phyloP scores from a whole-genome alignment of 2,113 vertebrate genomes.

The Corythaixoides concolor region DNA sequence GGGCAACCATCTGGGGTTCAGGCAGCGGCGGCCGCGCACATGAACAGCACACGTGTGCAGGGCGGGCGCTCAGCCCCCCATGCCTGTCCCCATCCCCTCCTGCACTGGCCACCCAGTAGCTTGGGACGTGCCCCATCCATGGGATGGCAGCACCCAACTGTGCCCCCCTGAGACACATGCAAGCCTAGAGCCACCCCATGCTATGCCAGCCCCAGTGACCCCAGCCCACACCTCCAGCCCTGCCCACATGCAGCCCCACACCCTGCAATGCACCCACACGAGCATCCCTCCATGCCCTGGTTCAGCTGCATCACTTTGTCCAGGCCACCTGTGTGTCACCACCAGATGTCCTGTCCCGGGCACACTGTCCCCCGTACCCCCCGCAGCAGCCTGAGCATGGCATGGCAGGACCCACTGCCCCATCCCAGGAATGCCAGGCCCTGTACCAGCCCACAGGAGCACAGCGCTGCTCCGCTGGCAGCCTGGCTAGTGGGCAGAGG shows the following conservation, averaged over 20 bases:
- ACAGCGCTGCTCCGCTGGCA: background rate
- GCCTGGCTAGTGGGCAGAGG: background rate
- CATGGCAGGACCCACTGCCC: accelerated
- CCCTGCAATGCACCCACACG: background rate
- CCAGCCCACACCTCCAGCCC: background rate
- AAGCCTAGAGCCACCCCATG: background rate
- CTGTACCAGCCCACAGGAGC: background rate
- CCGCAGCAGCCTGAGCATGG: background rate
- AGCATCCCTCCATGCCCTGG: background rate
- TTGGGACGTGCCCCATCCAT: background rate
- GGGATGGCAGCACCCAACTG: background rate
- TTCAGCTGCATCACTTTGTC: background rate
- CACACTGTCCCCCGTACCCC: accelerated
- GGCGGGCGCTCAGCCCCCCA: background rate
- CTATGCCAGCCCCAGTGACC: background rate
- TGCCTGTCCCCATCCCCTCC: background rate
- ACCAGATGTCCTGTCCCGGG: background rate
- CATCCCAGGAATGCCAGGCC: accelerated
- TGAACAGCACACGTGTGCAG: conserved; percentile 61
- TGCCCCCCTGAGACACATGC: accelerated
- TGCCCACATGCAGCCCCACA: background rate
- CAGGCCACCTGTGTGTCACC: background rate
- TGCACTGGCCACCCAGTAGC: background rate
- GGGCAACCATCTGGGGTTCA: conserved; percentile 72
- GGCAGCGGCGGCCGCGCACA: conserved; percentile 15